A percentile compares a stretch with the other conserved stretches of the same genome.
Evolutionary conservation across 23 tunicate species (phyloP).

Genomic region (Styela plicata): DNA sequence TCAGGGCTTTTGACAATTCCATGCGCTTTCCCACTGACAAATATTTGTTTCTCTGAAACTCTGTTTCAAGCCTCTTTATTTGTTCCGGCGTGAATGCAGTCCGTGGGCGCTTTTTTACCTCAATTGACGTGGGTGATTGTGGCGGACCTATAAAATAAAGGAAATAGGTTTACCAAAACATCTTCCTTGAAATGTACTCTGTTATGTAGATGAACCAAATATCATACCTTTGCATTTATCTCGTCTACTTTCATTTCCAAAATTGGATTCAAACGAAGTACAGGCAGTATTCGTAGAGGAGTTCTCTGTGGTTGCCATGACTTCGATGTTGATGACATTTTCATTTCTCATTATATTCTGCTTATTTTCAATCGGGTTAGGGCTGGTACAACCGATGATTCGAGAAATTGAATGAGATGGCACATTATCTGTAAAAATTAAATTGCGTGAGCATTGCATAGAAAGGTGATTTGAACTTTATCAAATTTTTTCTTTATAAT

Average conservation of each 20-base stretch:
- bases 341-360: neutral
- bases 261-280: neutral
- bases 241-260: neutral
- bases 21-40: slow-evolving; percentile 95
- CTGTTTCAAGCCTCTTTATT: slow-evolving; percentile 92
- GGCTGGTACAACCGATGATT: slow-evolving; percentile 15
- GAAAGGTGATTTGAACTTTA: too few relatives aligned
- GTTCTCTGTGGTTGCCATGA: neutral
- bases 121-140: slow-evolving; percentile 44
- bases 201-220: too few relatives aligned
- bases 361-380: neutral
- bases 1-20: slow-evolving; percentile 96
- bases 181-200: too few relatives aligned
- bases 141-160: neutral
- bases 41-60: slow-evolving; percentile 94
- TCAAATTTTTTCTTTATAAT: too few relatives aligned
- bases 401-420: slow-evolving; percentile 29
- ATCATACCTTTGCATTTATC: slow-evolving; percentile 14
- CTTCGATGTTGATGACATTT: too few relatives aligned
- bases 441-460: too few relatives aligned
- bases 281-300: neutral
- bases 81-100: slow-evolving; percentile 99
- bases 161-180: too few relatives aligned
- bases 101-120: slow-evolving; percentile 92
- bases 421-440: neutral